phyloP scores from a whole-genome alignment of 2,113 vertebrate genomes.

The Gulo gulo region DNA sequence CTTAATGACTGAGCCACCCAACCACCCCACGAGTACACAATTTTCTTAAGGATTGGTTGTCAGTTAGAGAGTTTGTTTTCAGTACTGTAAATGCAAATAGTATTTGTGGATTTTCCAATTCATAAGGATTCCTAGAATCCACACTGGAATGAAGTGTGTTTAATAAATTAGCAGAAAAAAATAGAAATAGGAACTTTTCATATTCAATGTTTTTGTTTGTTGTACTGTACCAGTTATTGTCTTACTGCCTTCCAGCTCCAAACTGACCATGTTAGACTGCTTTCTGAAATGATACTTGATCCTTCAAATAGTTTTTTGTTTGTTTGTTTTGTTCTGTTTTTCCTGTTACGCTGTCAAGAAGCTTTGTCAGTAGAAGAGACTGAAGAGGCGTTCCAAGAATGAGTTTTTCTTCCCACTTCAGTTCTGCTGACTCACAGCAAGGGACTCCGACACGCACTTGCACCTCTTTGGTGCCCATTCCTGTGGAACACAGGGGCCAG shows the following conservation, averaged over 20 bases:
- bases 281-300: neutral
- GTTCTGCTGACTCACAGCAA: neutral
- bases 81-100: neutral
- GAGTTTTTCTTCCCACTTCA: neutral
- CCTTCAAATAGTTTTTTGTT: neutral
- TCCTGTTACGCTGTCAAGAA: neutral
- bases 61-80: neutral
- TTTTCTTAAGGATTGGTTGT: neutral
- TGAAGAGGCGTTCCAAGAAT: neutral
- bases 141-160: neutral
- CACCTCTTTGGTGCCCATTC: neutral
- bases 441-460: rapidly evolving
- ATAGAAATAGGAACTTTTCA: neutral
- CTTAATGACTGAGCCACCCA: neutral
- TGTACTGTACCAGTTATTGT: neutral
- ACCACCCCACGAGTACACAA: neutral
- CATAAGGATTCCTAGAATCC: neutral
- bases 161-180: neutral
- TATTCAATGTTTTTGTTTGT: neutral
- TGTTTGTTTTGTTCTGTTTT: neutral
- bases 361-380: neutral
- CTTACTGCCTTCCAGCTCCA: neutral
- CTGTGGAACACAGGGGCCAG: rapidly evolving
- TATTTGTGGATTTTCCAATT: neutral
- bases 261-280: neutral